Evolutionary conservation across 2,888 invertebrate genomes (phyloP).

Genomic region (Macaria liturata): DNA sequence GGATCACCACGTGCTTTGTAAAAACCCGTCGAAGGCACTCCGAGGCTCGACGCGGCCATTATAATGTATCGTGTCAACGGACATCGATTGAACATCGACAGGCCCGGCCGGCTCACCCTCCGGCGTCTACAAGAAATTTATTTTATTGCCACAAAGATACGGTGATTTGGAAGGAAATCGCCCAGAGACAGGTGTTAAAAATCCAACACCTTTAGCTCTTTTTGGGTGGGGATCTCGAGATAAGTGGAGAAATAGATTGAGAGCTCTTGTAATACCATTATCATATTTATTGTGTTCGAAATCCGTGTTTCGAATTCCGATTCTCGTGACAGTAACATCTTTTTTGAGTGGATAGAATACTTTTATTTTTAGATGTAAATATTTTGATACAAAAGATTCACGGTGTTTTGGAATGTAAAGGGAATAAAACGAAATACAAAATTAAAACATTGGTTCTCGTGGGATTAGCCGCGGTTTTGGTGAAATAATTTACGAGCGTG

Average conservation of each 20-base stretch:
- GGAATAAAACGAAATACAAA: slow-evolving; percentile 68
- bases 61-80: slow-evolving; percentile 82
- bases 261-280: slow-evolving; percentile 68
- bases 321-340: slow-evolving; percentile 57
- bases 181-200: slow-evolving; percentile 81
- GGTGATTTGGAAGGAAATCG: slow-evolving; percentile 79
- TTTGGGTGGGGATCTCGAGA: slow-evolving; percentile 66
- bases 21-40: slow-evolving; percentile 74
- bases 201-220: slow-evolving; percentile 76
- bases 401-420: slow-evolving; percentile 64
- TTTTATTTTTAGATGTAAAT: slow-evolving; percentile 55
- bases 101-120: slow-evolving; percentile 68
- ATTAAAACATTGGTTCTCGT: slow-evolving; percentile 77
- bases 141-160: slow-evolving; percentile 81
- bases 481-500: slow-evolving; percentile 82
- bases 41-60: slow-evolving; percentile 72
- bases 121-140: slow-evolving; percentile 80
- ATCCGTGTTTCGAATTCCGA: slow-evolving; percentile 59
- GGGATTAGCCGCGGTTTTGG: slow-evolving; percentile 79
- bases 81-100: slow-evolving; percentile 81
- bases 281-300: slow-evolving; percentile 70
- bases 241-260: slow-evolving; percentile 77
- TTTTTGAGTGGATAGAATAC: slow-evolving; percentile 46
- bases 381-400: slow-evolving; percentile 62
- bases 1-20: slow-evolving; percentile 81